A percentile compares a stretch with the other conserved stretches of the same genome.
These are phyloP conservation scores for Asteroscopus sphinx DNA, from an alignment of 2,888 invertebrate species.

Conservation along the genomic window DNA sequence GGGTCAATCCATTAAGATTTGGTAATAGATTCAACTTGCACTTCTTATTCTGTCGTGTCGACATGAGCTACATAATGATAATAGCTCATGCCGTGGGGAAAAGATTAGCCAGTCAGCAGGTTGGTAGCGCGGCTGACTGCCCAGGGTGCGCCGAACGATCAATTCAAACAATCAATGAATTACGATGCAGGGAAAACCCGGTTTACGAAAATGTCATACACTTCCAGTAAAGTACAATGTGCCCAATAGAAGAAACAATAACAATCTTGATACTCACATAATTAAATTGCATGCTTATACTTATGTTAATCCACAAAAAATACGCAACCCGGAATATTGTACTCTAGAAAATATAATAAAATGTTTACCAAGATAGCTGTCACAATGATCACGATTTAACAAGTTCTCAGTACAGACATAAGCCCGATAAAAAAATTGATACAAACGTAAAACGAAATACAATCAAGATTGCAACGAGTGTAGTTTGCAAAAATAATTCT, in stretches of 20 bases:
- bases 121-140: too few species aligned
- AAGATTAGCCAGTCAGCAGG: too few species aligned
- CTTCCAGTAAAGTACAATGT: constrained; percentile 41
- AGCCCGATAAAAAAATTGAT: constrained; percentile 46
- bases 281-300: constrained; percentile 37
- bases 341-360: constrained; percentile 29
- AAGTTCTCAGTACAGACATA: constrained; percentile 48
- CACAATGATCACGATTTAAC: constrained; percentile 53
- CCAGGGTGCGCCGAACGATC: too few species aligned
- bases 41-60: too few species aligned
- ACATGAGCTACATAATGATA: too few species aligned
- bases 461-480: constrained; percentile 57
- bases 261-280: constrained; percentile 34
- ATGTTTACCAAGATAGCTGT: constrained; percentile 52
- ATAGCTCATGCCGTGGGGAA: too few species aligned
- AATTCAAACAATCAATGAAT: constrained; percentile 13
- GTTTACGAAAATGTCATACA: constrained; percentile 29
- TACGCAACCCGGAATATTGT: constrained; percentile 16
- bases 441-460: constrained; percentile 48
- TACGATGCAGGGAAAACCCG: constrained; percentile 28
- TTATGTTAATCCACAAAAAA: constrained; percentile 33
- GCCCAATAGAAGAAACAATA: constrained; percentile 22
- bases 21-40: constrained; percentile 7
- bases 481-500: constrained; percentile 39
- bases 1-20: neutral